Base-by-base conservation (phyloP, 2,113 vertebrate genomes). In the Tragelaphus imberbis region DNA sequence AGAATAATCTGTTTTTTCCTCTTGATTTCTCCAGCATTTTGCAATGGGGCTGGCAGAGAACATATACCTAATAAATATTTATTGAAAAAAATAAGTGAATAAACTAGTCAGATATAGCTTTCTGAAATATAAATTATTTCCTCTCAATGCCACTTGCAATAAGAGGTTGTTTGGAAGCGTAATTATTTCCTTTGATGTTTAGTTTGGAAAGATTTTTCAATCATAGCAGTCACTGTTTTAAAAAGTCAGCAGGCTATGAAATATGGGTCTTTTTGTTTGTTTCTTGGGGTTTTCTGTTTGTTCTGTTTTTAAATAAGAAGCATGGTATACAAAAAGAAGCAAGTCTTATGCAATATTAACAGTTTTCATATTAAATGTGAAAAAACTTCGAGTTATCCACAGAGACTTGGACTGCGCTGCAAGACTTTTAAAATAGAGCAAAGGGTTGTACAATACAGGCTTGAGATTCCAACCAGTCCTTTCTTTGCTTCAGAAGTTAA, bases 151-250 rank as follows among this genome's bases (percentile, higher is more conserved):
- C 23, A 55, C 47, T 91, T 91, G 17, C 13, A 96, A 84, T 44
- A 90, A 14, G 88, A 77, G 28, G 28, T 15, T 93, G 2, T 36
- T 33, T 65, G 19, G 44, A 93, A 93, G 40, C 51, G 79, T 79
- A 93, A 71, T 58, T 58, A 63, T n/a, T 95, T 94, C 61, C 36
- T 59, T 58, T 91, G 30, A 88, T 96, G 23, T 85, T 96, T 89
- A 91, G 71, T 86, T 82, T 88, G 56, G 21, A 80, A 91, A 94
- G 36, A 92, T 84, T 94, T 96, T 81, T n/a, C 96, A 95, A 95
- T 93, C 77, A 81, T 17, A 61, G 25, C 11, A 82, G 59, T 84
- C 81, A 84, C 25, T 36, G 68, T 97, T 58, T 91, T n/a, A 86
- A 68, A 96, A 87, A 88, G 61, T 23, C 16, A 59, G 19, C 17